Base-by-base conservation (phyloP, 2,888 invertebrate genomes). In the Linhomoeus sp. region DNA sequence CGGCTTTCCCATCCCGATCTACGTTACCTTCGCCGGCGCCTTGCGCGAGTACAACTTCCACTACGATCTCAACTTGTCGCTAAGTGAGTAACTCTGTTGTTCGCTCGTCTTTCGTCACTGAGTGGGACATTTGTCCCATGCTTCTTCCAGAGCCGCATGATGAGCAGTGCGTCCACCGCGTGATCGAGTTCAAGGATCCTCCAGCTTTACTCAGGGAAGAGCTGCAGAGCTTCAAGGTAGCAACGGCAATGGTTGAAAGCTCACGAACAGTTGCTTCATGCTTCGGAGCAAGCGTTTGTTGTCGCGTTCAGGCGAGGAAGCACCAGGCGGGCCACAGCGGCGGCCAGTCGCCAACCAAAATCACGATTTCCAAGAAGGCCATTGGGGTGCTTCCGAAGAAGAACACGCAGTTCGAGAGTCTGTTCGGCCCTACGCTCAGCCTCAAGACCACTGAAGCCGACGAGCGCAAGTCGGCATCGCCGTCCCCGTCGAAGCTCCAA, bases 31-130 rank as follows among this genome's bases (percentile, higher is more conserved):
- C 39, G 36, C 3, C 25, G 19, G 26, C 19, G 29, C 15, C 17
- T 9, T 12, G 3, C 23, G 29, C 14, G 47, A 48, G 23, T 41
- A 38, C 41, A 29, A 23, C n/a, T 5, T 48, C 3, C 26, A 39
- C 5, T 48, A 48, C 41, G 44, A 48, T 25, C 44, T 48, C 44
- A 44, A 48, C 37, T 25, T 48, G n/a, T 7, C 3, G 12, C 35
- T 39, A 7, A 39, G 44, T 48, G n/a, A 19, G 38, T 25, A 22
- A 7, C 38, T 22, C 15, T 38, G 38, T 15, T 22, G 22, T 29
- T 29, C 7, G 29, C 29, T 29, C 7, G 29, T 29, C 19, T 5
- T 5, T 37, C 17, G 12, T 3, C 3, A 37, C 3, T 17, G 3
- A 5, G 17, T 37, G 39, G 5, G 7, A 22, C 9, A 20, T 12